Percentiles rank a stretch among this genome's conserved stretches.
Evolutionary conservation across 2,888 invertebrate genomes (phyloP).

Genomic region (Diaphora mendica): DNA sequence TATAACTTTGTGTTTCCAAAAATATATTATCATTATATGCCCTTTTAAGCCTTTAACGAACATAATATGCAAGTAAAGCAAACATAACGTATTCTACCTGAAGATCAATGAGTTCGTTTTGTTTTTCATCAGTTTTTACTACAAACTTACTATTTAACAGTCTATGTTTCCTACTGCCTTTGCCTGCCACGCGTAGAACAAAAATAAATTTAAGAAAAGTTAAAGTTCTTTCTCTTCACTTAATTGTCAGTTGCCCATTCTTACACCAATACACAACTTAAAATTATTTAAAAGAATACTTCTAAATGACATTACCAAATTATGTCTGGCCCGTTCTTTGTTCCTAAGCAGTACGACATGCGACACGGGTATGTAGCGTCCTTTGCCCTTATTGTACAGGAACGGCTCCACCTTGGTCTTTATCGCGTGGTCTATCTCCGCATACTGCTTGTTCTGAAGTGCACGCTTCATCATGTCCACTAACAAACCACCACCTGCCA

Average conservation of each 20-base stretch:
- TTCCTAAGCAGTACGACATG: constrained; percentile 95
- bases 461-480: constrained; percentile 97
- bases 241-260: neutral
- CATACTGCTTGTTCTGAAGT: constrained; percentile 95
- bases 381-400: constrained; percentile 96
- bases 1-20: too few species aligned
- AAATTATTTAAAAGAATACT: too few species aligned
- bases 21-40: too few species aligned
- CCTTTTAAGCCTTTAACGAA: too few species aligned
- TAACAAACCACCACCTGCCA: constrained; percentile 93
- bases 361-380: constrained; percentile 95
- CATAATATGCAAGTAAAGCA: neutral
- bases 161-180: too few species aligned
- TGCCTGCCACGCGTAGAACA: too few species aligned
- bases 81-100: too few species aligned
- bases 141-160: neutral
- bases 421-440: constrained; percentile 96
- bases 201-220: neutral
- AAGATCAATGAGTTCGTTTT: neutral
- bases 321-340: constrained; percentile 93
- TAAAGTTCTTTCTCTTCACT: neutral
- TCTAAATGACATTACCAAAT: constrained; percentile 86
- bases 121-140: neutral
- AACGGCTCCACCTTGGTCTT: constrained; percentile 96
- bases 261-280: too few species aligned